These are phyloP conservation scores for Lytechinus pictus DNA, from an alignment of 35 echinoderm and acorn worm genomes.

Conservation along the genomic window DNA sequence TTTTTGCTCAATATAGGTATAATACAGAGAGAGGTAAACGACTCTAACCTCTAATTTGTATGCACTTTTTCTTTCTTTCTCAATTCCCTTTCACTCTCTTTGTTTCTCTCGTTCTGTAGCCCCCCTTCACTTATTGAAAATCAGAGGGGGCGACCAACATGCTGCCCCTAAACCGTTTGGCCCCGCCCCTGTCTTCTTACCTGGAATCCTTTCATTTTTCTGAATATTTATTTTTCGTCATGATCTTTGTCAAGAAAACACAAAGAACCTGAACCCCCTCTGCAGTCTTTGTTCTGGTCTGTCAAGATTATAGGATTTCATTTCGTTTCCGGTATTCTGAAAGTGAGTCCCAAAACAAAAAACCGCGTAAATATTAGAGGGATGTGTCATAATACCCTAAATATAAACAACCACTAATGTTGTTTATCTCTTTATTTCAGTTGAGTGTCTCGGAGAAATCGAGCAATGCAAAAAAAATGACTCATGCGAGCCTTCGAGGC, in stretches of 20 bases:
- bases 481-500: background rate
- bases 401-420: background rate
- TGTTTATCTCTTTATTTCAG: background rate
- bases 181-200: background rate
- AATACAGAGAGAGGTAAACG: too few species aligned
- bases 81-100: too few species aligned
- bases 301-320: background rate
- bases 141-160: too few species aligned
- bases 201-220: background rate
- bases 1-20: too few species aligned
- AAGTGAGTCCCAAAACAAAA: background rate
- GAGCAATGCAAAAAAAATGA: background rate
- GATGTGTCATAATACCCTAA: constrained; percentile 4
- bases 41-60: too few species aligned
- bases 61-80: too few species aligned
- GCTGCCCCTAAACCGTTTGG: too few species aligned
- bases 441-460: background rate
- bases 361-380: constrained; percentile 4
- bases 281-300: background rate
- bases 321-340: background rate
- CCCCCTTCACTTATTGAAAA: too few species aligned
- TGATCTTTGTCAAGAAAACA: background rate
- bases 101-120: too few species aligned
- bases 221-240: background rate
- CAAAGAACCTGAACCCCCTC: background rate